Evolutionary conservation across 1,140 invertebrate species (phyloP).

Genomic region (Drosophila sucinea): DNA sequence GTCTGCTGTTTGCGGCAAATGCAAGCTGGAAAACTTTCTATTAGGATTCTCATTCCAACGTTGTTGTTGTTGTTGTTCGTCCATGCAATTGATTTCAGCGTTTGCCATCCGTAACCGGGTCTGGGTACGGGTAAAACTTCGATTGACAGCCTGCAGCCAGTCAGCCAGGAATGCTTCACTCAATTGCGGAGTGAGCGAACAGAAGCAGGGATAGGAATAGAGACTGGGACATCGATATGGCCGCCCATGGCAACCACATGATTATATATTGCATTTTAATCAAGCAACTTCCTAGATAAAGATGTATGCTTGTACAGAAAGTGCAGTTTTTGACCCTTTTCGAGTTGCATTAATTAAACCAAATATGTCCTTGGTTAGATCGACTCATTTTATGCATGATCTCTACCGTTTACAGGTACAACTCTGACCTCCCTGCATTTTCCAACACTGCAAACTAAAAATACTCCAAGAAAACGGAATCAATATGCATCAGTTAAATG

Average conservation of each 20-base stretch:
- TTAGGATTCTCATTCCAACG: conserved; percentile 37
- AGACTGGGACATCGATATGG: not conserved
- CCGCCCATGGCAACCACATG: conserved; percentile 32
- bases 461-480: too few species aligned
- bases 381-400: not conserved
- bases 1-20: conserved; percentile 58
- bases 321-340: not conserved
- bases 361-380: not conserved
- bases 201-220: not conserved
- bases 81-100: conserved; percentile 43
- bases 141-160: conserved; percentile 59
- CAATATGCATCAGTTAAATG: too few species aligned
- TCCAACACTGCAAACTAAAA: too few species aligned
- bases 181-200: conserved; percentile 4
- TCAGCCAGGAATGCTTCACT: conserved; percentile 19
- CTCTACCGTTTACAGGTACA: too few species aligned
- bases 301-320: not conserved
- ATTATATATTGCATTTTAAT: conserved; percentile 56
- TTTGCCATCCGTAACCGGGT: conserved; percentile 9
- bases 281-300: conserved; percentile 20
- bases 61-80: conserved; percentile 6
- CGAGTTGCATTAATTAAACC: not conserved
- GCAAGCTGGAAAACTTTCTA: conserved; percentile 60
- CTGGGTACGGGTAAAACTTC: conserved; percentile 55
- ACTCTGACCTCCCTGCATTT: too few species aligned